Conservation (phyloP, 1,140 invertebrate species). For the Drosophila gunungcola region DNA sequence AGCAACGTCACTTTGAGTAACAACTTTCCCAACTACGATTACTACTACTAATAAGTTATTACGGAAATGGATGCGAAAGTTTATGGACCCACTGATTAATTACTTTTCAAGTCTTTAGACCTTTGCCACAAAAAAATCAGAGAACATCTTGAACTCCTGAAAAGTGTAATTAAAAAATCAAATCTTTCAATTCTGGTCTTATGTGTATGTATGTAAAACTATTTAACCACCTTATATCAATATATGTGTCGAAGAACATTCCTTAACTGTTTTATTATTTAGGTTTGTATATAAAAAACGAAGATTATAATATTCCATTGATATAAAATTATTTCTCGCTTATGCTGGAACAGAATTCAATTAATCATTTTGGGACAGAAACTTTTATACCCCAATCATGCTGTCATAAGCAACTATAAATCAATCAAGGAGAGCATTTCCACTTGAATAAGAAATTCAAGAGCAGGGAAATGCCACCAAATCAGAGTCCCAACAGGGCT, state of each 20-base stretch:
- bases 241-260: neutral
- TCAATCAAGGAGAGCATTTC: constrained; percentile 30
- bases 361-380: constrained; percentile 9
- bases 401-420: constrained; percentile 29
- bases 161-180: neutral
- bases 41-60: constrained; percentile 30
- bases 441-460: constrained; percentile 18
- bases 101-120: neutral
- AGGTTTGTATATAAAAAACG: neutral
- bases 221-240: neutral
- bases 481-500: constrained; percentile 19
- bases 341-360: neutral
- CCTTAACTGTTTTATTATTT: neutral
- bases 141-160: too few species aligned
- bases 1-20: constrained; percentile 38
- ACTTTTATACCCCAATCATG: constrained; percentile 14
- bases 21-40: constrained; percentile 17
- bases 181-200: neutral
- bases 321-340: constrained; percentile 3
- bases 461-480: constrained; percentile 33
- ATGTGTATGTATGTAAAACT: neutral
- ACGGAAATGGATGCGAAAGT: neutral
- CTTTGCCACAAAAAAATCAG: neutral
- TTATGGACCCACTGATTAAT: neutral
- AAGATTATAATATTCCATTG: neutral